Evolutionary conservation across 2,113 vertebrate species (phyloP), one percentile per base, ranked within the genome.

Genomic region (Atractosteus spatula): DNA sequence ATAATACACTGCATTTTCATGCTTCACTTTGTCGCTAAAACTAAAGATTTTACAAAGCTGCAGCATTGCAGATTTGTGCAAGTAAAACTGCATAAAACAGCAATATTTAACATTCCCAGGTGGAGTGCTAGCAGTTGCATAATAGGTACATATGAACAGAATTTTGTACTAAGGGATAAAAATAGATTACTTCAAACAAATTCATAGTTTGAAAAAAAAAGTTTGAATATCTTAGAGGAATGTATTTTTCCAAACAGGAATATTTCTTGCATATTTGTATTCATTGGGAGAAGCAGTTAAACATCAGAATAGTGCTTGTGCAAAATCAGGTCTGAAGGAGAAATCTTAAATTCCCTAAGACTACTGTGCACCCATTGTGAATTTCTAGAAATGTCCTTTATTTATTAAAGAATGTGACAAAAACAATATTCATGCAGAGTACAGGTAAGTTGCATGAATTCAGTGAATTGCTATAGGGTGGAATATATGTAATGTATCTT

Each of bases 71-170:
- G 68, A 87, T 88, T 86, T 87, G 62, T 72, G n/a, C 29, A 85
- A 77, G 78, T 42, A 69, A 85, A 89, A 90, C 70, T 85, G 90
- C 89, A 84, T n/a, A 16, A 87, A 85, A 69, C 84, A 90, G 86
- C 87, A 85, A 74, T 84, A 85, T 86, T 87, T 86, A 75, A 76
- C 56, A 83, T 74, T 88, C 86, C 86, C 84, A 80, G 71, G 81
- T 84, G 88, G 78, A 75, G 65, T 72, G 77, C 57, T 77, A 82
- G 81, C 75, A 74, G 79, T 79, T 83, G 81, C 82, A 84, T 81
- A 83, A 64, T 47, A 84, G 75, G 77, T 83, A 82, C 80, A 84
- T 66, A 69, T 78, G 83, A 80, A 76, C 78, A 82, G 51, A 81
- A 81, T 81, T 78, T 72, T 73, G 63, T 62, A 10, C 55, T 14